Percentiles rank a stretch among this genome's conserved stretches.
These are phyloP conservation scores for Drosophila hawaiiensis DNA, from an alignment of 2,888 invertebrate genomes.

Conservation along the genomic window DNA sequence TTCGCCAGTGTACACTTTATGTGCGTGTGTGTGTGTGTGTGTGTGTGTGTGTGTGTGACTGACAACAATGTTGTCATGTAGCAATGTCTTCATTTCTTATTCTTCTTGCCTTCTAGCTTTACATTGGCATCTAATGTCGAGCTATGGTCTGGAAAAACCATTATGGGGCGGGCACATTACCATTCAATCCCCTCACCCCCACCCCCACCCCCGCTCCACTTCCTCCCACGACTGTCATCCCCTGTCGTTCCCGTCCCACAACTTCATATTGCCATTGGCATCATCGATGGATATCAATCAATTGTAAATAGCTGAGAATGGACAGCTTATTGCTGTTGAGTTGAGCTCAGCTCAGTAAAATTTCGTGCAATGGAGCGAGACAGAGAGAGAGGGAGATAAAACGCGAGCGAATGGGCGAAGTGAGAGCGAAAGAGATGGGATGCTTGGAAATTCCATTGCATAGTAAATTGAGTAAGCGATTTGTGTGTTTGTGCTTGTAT, in stretches of 20 bases:
- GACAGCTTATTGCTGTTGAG: constrained; percentile 14
- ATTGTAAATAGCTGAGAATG: constrained; percentile 58
- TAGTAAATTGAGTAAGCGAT: constrained; percentile 43
- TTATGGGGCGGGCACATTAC: neutral
- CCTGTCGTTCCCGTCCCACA: neutral
- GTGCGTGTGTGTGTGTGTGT: constrained; percentile 2
- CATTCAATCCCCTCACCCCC: neutral
- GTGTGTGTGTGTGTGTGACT: constrained; percentile 14
- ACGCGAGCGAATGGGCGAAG: neutral
- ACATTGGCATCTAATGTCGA: constrained; percentile 35
- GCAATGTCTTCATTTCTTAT: constrained; percentile 56
- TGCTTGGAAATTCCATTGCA: constrained; percentile 24
- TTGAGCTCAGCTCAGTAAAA: neutral
- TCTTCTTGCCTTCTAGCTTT: constrained; percentile 26
- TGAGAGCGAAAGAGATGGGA: neutral
- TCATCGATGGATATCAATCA: constrained; percentile 56
- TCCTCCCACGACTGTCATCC: neutral
- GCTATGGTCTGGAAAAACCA: constrained; percentile 15
- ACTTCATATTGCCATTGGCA: neutral
- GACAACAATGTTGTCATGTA: constrained; percentile 68
- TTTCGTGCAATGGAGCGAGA: neutral
- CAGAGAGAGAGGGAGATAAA: neutral
- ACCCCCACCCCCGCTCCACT: neutral
- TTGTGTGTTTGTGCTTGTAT: constrained; percentile 25
- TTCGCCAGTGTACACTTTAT: neutral